Conservation (phyloP, 2,888 invertebrate genomes). For the Gastrophysa polygoni region DNA sequence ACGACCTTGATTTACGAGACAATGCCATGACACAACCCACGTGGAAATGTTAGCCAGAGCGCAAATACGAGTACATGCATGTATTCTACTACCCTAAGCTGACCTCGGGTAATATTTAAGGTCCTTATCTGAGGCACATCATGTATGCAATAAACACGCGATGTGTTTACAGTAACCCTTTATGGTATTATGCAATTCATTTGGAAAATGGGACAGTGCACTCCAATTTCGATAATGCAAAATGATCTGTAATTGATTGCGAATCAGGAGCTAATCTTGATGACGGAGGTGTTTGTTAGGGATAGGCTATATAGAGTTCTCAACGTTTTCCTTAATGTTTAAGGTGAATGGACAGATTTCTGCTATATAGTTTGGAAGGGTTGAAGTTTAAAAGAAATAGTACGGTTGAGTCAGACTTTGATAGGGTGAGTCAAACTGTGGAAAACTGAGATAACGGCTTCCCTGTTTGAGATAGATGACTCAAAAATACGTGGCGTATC, state of each 20-base stretch:
- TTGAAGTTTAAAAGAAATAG: too few relatives aligned
- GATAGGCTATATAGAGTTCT: constrained; percentile 7
- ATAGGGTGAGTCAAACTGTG: too few relatives aligned
- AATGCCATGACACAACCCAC: not conserved
- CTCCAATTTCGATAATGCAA: constrained; percentile 40
- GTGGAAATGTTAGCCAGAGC: constrained; percentile 22
- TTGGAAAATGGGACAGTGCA: constrained; percentile 42
- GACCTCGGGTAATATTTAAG: constrained; percentile 47
- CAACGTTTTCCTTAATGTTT: too few relatives aligned
- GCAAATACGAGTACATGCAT: constrained; percentile 13
- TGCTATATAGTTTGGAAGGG: too few relatives aligned
- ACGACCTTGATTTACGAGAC: not conserved
- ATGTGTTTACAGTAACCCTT: constrained; percentile 42
- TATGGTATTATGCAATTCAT: constrained; percentile 42
- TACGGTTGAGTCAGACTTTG: too few relatives aligned
- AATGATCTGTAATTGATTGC: constrained; percentile 37
- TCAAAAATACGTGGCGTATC: too few relatives aligned
- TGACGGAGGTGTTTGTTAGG: constrained; percentile 6
- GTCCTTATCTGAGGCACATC: constrained; percentile 42
- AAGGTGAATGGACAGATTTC: too few relatives aligned
- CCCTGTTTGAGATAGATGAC: too few relatives aligned
- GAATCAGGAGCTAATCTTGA: constrained; percentile 37
- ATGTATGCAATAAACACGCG: constrained; percentile 37
- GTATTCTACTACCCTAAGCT: constrained; percentile 43
- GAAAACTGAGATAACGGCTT: too few relatives aligned